Evolutionary conservation across 2,888 invertebrate genomes (phyloP).

Genomic region (Nomada ruficornis): DNA sequence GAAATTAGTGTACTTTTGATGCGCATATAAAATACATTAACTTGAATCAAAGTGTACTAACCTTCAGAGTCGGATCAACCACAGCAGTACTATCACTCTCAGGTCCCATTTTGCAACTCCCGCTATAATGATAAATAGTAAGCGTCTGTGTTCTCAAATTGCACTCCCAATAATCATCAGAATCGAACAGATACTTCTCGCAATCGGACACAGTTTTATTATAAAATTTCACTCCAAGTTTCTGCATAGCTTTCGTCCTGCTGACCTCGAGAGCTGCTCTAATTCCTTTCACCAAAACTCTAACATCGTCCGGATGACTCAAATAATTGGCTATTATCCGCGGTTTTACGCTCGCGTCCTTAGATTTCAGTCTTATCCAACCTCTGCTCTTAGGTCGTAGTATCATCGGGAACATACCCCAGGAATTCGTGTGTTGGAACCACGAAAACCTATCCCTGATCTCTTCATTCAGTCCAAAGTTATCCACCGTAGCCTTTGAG

Average conservation of each 20-base stretch:
- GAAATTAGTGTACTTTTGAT: no score
- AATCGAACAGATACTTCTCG: conserved; percentile 86
- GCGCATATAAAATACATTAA: no score
- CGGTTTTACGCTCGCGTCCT: conserved; percentile 88
- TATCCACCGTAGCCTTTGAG: conserved; percentile 85
- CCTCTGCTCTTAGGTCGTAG: conserved; percentile 90
- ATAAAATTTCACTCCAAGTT: conserved; percentile 86
- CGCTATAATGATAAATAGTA: conserved; percentile 89
- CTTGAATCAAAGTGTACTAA: conserved; percentile 74
- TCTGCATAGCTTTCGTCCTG: conserved; percentile 87
- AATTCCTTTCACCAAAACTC: conserved; percentile 87
- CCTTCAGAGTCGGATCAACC: conserved; percentile 86
- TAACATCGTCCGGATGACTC: conserved; percentile 87
- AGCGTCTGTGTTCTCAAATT: conserved; percentile 88
- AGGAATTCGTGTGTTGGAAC: conserved; percentile 85
- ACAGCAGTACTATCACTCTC: conserved; percentile 86
- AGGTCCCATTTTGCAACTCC: conserved; percentile 89
- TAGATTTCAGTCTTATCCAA: conserved; percentile 87
- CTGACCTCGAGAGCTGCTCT: conserved; percentile 86
- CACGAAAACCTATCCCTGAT: conserved; percentile 86
- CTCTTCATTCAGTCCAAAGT: conserved; percentile 86
- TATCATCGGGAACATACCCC: conserved; percentile 87
- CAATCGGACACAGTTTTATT: conserved; percentile 86
- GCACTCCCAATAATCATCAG: conserved; percentile 90
- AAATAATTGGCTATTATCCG: conserved; percentile 89